Evolutionary conservation across 2,113 vertebrate genomes (phyloP), one percentile per base, ranked within the genome.

Genomic region (Cacatua alba): DNA sequence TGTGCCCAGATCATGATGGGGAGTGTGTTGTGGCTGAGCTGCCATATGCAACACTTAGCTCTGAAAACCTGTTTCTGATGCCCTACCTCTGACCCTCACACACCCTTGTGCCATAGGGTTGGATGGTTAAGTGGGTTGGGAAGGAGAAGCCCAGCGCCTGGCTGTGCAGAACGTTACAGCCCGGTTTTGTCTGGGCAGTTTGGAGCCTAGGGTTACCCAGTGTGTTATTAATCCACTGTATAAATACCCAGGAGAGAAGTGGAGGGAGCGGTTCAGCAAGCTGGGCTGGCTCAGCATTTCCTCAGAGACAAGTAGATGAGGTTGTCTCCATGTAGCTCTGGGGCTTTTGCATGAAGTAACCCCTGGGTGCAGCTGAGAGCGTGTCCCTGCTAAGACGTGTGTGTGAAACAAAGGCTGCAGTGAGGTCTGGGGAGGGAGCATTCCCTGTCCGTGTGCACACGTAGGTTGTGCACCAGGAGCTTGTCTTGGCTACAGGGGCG

Each of bases 371-470:
- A 23, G 74, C 59, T 37, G 60, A 17, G 35, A 39, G 16, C 1
- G 2, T 16, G 43, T 75, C 55, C 41, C 9, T 0, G 1, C n/a
- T 17, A 1, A 44, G 19, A 28, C 0, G 0, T 28, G 41, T 21
- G 64, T 12, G 33, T 2, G 6, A 9, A 14, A n/a, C 39, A 39
- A 39, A 39, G 39, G 51, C 31, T 39, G 28, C 63, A 8, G 24
- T 2, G 1, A 7, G 24, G 35, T 31, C 24, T 57, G 48, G 17
- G 10, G 15, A 67, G 48, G 60, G 25, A 51, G 21, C 41, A 8
- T 39, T 13, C 28, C 17, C 41, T 10, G 46, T 11, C 7, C 7
- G 0, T 17, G 35, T 9, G 4, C 18, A 8, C 1, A 0, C 2
- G 1, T 39, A 5, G 29, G 10, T 35, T 63, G 19, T 43, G 35